Conservation (phyloP, 2,888 invertebrate species). For the Falcaria lacertinaria region DNA sequence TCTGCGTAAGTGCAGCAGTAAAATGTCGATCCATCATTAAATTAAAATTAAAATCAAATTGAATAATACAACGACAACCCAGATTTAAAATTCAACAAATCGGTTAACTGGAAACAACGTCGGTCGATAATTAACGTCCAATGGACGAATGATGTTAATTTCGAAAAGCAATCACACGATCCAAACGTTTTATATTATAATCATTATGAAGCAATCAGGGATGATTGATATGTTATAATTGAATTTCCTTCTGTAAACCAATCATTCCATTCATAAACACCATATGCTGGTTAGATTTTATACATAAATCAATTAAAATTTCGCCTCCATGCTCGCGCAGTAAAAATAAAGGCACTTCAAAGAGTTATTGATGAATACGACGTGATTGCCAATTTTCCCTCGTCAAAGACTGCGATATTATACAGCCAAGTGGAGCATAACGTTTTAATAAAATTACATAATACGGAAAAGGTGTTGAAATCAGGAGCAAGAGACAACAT, state of each 20-base stretch:
- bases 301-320: neutral
- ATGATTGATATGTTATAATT: conserved; percentile 2
- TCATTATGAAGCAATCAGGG: conserved; percentile 11
- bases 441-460: conserved; percentile 21
- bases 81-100: conserved; percentile 1
- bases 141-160: conserved; percentile 16
- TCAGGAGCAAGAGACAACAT: no score
- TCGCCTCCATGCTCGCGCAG: neutral
- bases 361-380: conserved; percentile 15
- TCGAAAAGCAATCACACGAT: conserved; percentile 11
- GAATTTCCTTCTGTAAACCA: neutral
- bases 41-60: conserved; percentile 2
- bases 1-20: neutral
- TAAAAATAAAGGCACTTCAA: conserved; percentile 6
- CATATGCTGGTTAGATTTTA: neutral
- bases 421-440: conserved; percentile 7
- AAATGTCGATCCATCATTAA: neutral
- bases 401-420: conserved; percentile 13
- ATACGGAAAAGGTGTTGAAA: neutral
- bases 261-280: neutral
- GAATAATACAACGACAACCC: neutral
- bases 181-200: conserved; percentile 11
- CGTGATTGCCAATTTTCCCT: conserved; percentile 23
- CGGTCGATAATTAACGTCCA: conserved; percentile 14
- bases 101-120: conserved; percentile 12